Evolutionary conservation across 1,140 invertebrate genomes (phyloP).

Genomic region (Bombus confusus): DNA sequence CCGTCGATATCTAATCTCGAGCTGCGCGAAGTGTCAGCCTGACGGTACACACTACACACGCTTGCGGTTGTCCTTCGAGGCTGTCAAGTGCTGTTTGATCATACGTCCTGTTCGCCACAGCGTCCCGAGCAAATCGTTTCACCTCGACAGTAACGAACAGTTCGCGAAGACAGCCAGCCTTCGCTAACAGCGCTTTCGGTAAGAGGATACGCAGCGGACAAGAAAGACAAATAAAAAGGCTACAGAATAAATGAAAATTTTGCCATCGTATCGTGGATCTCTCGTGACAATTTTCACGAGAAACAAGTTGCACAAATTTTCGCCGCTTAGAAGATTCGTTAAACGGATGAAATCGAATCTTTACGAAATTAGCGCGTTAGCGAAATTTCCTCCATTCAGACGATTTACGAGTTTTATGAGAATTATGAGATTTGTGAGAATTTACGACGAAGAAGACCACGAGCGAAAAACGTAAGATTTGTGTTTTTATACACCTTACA

Average conservation of each 20-base stretch:
- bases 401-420: no score
- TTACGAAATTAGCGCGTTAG: no score
- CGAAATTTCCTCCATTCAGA: no score
- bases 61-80: slow-evolving; percentile 52
- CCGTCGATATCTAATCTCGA: slow-evolving; percentile 61
- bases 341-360: no score
- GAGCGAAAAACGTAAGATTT: no score
- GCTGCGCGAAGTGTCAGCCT: slow-evolving; percentile 31
- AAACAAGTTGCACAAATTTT: no score
- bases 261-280: no score
- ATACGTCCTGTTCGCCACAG: slow-evolving; percentile 34
- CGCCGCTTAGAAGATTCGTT: no score
- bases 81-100: slow-evolving; percentile 59
- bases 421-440: no score
- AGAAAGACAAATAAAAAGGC: neutral
- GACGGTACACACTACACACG: slow-evolving; percentile 54
- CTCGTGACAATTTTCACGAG: no score
- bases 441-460: no score
- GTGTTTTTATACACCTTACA: no score
- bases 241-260: neutral
- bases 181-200: neutral
- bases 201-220: neutral
- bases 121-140: slow-evolving; percentile 50
- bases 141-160: slow-evolving; percentile 51
- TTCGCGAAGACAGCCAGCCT: slow-evolving; percentile 7